Evolutionary conservation across 2,113 vertebrate genomes (phyloP), one percentile per base, ranked within the genome.

Genomic region (Vulpes ferrilata): DNA sequence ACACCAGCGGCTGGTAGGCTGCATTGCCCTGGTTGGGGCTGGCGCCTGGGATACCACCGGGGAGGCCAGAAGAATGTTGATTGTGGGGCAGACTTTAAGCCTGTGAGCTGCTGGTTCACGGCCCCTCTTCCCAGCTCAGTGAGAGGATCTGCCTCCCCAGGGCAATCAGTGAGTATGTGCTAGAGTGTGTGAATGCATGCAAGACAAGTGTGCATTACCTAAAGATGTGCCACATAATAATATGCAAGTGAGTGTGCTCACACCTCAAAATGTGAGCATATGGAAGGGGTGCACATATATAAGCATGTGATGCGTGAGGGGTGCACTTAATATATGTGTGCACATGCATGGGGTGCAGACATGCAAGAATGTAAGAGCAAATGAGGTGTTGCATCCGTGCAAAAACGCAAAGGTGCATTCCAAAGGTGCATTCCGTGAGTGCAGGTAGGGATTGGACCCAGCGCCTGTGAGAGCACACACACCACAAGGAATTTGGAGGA

Each of bases 1-100:
- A 99, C 96, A 99, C 99, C 97, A 99, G 98, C 0, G 99, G 99
- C 95, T 99, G 99, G 85, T 99, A 99, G 78, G 94, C 96, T 87
- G 93, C 81, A 27, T 27, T 93, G 30, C 95, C 84, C 80, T 97
- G 97, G 97, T 99, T 98, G 32, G 98, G 92, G 48, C 97, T 96
- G 1, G 98, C 94, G 22, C 98, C 97, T 92, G 97, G 93, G 23
- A 96, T 87, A 69, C 98, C 99, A 98, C 98, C 93, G 71, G 11
- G 89, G 88, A 88, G 85, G 80, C 48, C 48, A 65, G 74, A 92
- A 79, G 90, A 79, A 93, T 80, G 51, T 12, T 22, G 90, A 32
- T 22, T 20, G 30, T 5, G 48, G 67, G 67, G 27, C 80, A 69
- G 15, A 19, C 2, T 7, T 2, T 35, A 27, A 38, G 20, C 12